Percentiles rank a stretch among this genome's conserved stretches.
Evolutionary conservation across 2,797 vertebrate species (phyloP).

Genomic region (Notolabrus celidotus): DNA sequence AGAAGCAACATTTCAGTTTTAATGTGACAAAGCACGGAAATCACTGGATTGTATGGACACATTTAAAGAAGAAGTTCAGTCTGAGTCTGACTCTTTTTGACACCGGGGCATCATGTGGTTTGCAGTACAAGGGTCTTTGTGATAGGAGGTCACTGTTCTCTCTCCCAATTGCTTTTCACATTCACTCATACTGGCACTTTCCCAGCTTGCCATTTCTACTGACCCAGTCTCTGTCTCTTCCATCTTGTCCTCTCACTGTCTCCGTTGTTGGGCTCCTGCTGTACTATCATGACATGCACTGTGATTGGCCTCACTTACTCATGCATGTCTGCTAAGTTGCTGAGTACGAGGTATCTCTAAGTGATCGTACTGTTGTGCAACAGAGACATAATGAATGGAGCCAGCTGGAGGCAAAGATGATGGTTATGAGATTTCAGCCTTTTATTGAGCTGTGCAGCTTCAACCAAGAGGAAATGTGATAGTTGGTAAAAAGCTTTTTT

Average conservation of each 20-base stretch:
- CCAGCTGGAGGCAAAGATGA: conserved; percentile 49
- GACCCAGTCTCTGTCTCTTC: conserved; percentile 16
- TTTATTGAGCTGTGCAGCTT: conserved; percentile 47
- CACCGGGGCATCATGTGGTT: conserved; percentile 51
- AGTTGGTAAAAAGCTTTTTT: conserved; percentile 52
- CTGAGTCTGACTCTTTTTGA: conserved; percentile 37
- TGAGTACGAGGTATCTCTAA: conserved; percentile 15
- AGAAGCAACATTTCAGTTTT: neutral
- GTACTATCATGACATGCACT: conserved; percentile 8
- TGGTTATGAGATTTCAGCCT: conserved; percentile 53
- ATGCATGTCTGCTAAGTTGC: neutral
- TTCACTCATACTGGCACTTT: conserved; percentile 27
- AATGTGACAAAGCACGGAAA: neutral
- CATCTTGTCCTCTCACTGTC: conserved; percentile 33
- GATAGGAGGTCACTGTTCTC: conserved; percentile 45
- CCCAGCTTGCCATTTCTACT: conserved; percentile 17
- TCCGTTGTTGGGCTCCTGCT: conserved; percentile 19
- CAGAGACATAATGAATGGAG: conserved; percentile 49
- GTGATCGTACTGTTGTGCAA: conserved; percentile 35
- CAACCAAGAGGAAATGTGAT: conserved; percentile 56
- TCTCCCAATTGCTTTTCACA: conserved; percentile 38
- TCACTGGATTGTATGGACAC: neutral
- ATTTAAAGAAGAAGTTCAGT: conserved; percentile 12
- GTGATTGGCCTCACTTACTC: conserved; percentile 10
- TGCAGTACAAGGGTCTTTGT: conserved; percentile 36